Percentiles rank a stretch among this genome's conserved stretches.
These are phyloP conservation scores for Escarpia spicata DNA, from an alignment of 2,888 invertebrate genomes.

Conservation along the genomic window DNA sequence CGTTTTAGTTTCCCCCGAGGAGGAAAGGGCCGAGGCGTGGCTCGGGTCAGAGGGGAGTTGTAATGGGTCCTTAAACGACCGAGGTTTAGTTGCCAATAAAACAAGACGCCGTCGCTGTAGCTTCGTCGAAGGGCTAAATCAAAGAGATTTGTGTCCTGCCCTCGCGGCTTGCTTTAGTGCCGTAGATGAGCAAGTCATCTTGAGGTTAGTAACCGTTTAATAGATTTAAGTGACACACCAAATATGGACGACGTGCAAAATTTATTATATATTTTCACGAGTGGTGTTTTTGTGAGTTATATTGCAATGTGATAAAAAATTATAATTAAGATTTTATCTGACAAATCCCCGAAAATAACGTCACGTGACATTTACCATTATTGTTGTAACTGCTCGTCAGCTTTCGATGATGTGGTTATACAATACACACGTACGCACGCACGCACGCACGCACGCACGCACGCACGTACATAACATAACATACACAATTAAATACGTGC, in stretches of 20 bases:
- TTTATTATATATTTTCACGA: not conserved
- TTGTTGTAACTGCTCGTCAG: too few species aligned
- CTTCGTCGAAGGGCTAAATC: not conserved
- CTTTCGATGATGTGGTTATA: too few species aligned
- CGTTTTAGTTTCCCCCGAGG: conserved; percentile 4
- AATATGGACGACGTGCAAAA: not conserved
- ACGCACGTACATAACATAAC: too few species aligned
- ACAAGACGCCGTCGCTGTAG: not conserved
- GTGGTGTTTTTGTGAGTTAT: too few species aligned
- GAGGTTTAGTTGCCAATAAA: not conserved
- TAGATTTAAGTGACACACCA: not conserved
- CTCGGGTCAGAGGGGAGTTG: not conserved
- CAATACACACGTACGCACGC: too few species aligned
- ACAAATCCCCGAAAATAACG: not conserved
- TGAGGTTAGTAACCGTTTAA: not conserved
- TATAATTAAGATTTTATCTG: not conserved
- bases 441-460: too few species aligned
- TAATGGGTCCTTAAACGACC: not conserved
- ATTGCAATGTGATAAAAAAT: too few species aligned
- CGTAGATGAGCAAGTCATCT: not conserved
- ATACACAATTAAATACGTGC: too few species aligned
- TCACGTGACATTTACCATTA: not conserved
- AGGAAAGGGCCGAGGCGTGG: not conserved
- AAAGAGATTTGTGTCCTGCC: not conserved
- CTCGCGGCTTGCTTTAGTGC: not conserved